A percentile compares a stretch with the other conserved stretches of the same genome.
phyloP scores from a whole-genome alignment of 2,888 invertebrate species.

The Tuta absoluta region DNA sequence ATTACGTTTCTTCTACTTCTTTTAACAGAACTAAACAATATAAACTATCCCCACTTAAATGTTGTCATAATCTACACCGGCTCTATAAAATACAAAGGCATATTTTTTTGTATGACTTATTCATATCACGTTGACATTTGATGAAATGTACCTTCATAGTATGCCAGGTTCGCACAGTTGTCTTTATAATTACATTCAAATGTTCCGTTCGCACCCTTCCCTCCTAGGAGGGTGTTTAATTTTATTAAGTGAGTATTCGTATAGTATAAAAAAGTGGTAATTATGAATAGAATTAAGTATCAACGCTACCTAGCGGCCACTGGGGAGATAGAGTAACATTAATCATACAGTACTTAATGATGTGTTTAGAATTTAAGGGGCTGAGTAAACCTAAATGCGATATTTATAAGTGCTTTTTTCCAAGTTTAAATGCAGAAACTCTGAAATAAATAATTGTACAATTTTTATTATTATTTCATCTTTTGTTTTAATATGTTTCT shows the following conservation, averaged over 20 bases:
- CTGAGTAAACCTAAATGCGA: too few relatives aligned
- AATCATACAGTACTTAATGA: constrained; percentile 61
- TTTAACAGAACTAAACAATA: too few relatives aligned
- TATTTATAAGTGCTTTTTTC: too few relatives aligned
- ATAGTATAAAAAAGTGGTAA: constrained; percentile 47
- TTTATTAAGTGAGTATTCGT: constrained; percentile 40
- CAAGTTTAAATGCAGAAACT: too few relatives aligned
- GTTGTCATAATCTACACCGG: too few relatives aligned
- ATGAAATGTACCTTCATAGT: too few relatives aligned
- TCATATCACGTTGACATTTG: not conserved
- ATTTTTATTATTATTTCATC: too few relatives aligned
- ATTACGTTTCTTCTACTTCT: too few relatives aligned
- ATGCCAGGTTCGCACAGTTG: constrained; percentile 16
- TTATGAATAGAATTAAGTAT: constrained; percentile 64
- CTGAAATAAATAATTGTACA: too few relatives aligned
- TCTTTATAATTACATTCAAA: constrained; percentile 21
- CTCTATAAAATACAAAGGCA: too few relatives aligned
- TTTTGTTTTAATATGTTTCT: too few relatives aligned
- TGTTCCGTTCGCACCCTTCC: constrained; percentile 21
- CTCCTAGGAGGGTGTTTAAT: constrained; percentile 40
- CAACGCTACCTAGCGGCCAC: constrained; percentile 59
- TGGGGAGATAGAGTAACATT: constrained; percentile 54
- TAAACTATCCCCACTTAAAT: too few relatives aligned
- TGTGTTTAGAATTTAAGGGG: constrained; percentile 40
- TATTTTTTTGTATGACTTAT: not conserved